phyloP scores from a whole-genome alignment of 2,888 invertebrate genomes.

The Coecobrya sp. region DNA sequence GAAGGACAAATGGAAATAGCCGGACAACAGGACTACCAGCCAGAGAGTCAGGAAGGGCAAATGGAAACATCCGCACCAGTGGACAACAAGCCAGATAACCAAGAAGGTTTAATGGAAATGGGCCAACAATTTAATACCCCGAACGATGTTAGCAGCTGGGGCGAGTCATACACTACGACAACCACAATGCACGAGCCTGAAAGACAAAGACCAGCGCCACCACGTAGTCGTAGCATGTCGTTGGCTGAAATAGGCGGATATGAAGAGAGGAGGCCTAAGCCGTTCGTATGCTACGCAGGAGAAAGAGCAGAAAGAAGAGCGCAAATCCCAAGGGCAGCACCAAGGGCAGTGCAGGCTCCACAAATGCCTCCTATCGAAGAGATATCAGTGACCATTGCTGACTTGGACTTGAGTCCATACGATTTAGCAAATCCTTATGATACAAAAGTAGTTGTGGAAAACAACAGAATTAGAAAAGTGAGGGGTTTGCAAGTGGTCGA shows the following conservation, averaged over 20 bases:
- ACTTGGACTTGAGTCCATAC: not conserved
- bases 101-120: no score
- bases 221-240: slow-evolving; percentile 2
- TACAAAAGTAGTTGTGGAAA: not conserved
- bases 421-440: slow-evolving; percentile 39
- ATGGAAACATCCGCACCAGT: no score
- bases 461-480: slow-evolving; percentile 46
- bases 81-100: no score
- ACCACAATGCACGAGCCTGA: no score
- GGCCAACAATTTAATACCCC: no score
- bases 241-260: slow-evolving; percentile 9
- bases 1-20: no score
- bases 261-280: not conserved
- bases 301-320: not conserved
- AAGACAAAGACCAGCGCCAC: not conserved
- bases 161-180: no score
- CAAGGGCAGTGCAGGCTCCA: not conserved
- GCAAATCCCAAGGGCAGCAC: no score
- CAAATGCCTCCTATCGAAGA: not conserved
- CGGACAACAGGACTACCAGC: no score
- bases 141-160: no score
- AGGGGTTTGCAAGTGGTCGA: slow-evolving; percentile 31
- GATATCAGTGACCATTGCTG: not conserved
- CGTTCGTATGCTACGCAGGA: not conserved
- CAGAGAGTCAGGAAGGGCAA: no score